phyloP scores from a whole-genome alignment of 2,888 invertebrate species.

The Scrobipalpa atriplicella region DNA sequence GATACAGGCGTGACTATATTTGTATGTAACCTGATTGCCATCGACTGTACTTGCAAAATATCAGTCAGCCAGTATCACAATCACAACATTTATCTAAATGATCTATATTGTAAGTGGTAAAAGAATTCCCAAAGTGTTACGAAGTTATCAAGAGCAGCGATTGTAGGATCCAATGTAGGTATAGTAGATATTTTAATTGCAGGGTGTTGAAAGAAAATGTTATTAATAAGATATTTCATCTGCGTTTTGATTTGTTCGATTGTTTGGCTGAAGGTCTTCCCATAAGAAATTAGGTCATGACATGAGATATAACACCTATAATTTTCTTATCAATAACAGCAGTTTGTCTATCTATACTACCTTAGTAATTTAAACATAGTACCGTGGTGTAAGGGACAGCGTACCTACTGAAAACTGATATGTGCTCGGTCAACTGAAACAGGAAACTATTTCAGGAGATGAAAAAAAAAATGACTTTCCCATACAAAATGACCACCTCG shows the following conservation, averaged over 20 bases:
- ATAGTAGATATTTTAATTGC: constrained; percentile 1
- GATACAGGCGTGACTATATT: no score
- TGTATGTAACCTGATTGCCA: not conserved
- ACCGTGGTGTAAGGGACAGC: no score
- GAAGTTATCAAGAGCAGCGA: not conserved
- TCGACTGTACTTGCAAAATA: not conserved
- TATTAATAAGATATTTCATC: not conserved
- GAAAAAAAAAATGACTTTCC: no score
- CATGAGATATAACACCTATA: no score
- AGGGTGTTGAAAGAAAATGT: not conserved
- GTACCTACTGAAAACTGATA: no score
- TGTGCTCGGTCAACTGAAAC: no score
- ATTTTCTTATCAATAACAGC: no score
- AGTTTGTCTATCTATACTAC: no score
- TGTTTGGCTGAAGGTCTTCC: not conserved
- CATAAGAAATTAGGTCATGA: not conserved
- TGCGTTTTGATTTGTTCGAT: constrained; percentile 1
- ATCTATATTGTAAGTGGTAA: constrained; percentile 13
- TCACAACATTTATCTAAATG: not conserved
- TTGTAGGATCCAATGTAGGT: not conserved
- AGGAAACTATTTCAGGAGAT: no score
- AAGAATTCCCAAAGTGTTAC: constrained; percentile 7
- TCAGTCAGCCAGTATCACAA: not conserved
- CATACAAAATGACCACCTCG: no score
- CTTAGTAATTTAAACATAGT: no score